Evolutionary conservation across 2,888 invertebrate species (phyloP).

Genomic region (Sminthurinus aureus): DNA sequence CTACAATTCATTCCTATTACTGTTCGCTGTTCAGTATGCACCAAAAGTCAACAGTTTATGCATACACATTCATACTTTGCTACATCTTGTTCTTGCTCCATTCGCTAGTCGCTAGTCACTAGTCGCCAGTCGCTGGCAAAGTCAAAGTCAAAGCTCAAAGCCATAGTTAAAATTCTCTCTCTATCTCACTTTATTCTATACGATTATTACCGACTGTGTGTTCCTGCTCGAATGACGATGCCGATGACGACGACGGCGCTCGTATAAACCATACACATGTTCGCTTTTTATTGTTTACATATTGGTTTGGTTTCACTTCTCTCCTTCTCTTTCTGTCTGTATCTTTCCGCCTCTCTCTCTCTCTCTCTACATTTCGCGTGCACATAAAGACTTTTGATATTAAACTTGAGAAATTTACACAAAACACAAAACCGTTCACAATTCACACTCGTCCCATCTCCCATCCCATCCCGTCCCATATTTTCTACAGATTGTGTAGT

Average conservation of each 20-base stretch:
- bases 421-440: neutral
- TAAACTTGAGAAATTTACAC: conserved; percentile 19
- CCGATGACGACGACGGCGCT: neutral
- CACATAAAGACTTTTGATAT: conserved; percentile 7
- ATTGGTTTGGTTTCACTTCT: conserved; percentile 8
- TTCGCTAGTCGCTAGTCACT: too few species aligned
- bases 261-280: conserved; percentile 27
- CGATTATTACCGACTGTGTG: neutral
- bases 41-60: conserved; percentile 24
- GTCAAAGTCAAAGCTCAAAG: neutral
- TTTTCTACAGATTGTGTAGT: too few species aligned
- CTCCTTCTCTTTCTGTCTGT: too few species aligned
- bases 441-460: neutral
- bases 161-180: neutral
- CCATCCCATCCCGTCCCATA: too few species aligned
- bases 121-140: too few species aligned
- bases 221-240: neutral
- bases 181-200: neutral
- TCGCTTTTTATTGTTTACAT: conserved; percentile 32
- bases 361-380: conserved; percentile 5
- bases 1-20: conserved; percentile 34
- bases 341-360: too few species aligned
- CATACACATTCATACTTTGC: neutral
- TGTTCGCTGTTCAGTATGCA: neutral
- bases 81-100: neutral